phyloP scores from a whole-genome alignment of 2,888 invertebrate species.

The Andrena fulva region DNA sequence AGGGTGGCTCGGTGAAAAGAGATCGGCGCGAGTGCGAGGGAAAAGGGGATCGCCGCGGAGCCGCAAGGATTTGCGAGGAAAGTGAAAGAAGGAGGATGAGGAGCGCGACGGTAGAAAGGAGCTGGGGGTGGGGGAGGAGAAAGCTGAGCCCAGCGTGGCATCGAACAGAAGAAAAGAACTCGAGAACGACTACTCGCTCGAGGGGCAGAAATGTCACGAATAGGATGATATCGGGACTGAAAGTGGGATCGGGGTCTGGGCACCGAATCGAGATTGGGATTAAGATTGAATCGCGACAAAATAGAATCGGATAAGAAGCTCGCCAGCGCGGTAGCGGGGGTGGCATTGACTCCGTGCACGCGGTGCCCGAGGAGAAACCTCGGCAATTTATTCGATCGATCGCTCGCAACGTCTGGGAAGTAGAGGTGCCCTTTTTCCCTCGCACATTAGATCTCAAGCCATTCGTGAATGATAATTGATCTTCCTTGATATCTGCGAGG shows the following conservation, averaged over 20 bases:
- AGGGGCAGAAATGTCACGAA: slow-evolving; percentile 37
- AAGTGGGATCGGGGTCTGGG: slow-evolving; percentile 47
- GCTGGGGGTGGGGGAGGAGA: background rate
- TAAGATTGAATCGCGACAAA: slow-evolving; percentile 73
- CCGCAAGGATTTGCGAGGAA: slow-evolving; percentile 1
- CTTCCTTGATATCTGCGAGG: background rate
- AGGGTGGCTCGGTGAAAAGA: background rate
- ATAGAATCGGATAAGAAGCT: slow-evolving; percentile 75
- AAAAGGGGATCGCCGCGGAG: background rate
- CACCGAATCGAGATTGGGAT: slow-evolving; percentile 72
- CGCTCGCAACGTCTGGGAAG: slow-evolving; percentile 29
- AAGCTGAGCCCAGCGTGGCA: background rate
- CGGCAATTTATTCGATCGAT: slow-evolving; percentile 77
- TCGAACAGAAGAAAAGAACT: slow-evolving; percentile 5
- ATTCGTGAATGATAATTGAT: background rate
- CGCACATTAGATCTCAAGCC: background rate
- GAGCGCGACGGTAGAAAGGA: background rate
- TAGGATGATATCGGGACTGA: slow-evolving; percentile 36
- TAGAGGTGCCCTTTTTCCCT: background rate
- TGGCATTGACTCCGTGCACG: slow-evolving; percentile 57
- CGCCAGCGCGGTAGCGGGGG: slow-evolving; percentile 32
- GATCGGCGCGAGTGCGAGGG: too few species aligned
- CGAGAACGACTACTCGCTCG: slow-evolving; percentile 8
- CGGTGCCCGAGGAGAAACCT: slow-evolving; percentile 46
- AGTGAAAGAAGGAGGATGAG: background rate